These are phyloP conservation scores for Clarias laeviceps DNA, from an alignment of 2,797 vertebrate species.

Conservation along the genomic window DNA sequence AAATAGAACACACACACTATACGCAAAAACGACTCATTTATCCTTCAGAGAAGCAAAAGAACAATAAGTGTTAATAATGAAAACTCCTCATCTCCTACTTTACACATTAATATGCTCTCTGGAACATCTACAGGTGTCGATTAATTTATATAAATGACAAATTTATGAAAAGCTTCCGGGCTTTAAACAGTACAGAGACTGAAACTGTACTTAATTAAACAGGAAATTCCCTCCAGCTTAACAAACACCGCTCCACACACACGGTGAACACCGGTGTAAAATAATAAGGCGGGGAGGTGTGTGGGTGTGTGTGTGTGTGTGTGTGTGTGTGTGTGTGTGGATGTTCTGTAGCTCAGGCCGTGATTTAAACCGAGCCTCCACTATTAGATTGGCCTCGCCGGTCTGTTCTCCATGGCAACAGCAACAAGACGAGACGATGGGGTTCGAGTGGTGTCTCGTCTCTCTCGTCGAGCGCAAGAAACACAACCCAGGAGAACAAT, in stretches of 20 bases:
- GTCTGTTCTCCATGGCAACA: slow-evolving; percentile 61
- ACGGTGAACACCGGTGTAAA: neutral
- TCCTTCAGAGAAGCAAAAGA: neutral
- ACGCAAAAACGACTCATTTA: neutral
- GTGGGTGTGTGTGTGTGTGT: too few relatives aligned
- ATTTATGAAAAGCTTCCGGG: neutral
- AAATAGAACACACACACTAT: neutral
- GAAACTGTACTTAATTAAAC: neutral
- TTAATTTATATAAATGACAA: neutral
- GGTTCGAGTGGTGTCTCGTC: slow-evolving; percentile 40
- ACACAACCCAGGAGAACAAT: neutral
- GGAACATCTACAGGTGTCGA: neutral
- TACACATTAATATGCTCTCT: neutral
- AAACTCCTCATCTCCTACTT: neutral
- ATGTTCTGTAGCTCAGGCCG: slow-evolving; percentile 13
- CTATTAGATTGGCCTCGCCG: slow-evolving; percentile 50
- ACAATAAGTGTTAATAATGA: too few relatives aligned
- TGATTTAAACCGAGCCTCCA: slow-evolving; percentile 49
- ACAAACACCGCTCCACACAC: neutral
- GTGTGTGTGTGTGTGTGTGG: neutral
- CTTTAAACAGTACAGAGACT: too few relatives aligned
- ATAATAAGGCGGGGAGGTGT: neutral
- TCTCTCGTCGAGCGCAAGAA: neutral
- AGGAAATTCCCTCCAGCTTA: neutral
- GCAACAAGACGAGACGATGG: slow-evolving; percentile 41